Base-by-base conservation (phyloP, 1,140 invertebrate species). In the Heliothis virescens region DNA sequence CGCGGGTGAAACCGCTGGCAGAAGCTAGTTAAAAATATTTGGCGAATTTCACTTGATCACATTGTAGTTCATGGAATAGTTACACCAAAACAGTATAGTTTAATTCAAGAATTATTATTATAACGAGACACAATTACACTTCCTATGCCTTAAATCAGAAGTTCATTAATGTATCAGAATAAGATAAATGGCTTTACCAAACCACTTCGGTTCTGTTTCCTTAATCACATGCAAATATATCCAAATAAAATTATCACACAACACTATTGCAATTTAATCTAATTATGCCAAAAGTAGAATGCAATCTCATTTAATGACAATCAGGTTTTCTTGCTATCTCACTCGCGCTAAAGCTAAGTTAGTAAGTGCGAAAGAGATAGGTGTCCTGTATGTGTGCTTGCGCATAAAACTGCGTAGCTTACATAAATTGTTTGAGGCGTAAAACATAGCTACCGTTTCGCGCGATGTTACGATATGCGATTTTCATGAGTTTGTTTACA, bases 231-330 rank as follows among this genome's bases (percentile, higher is more conserved):
- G 59, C 48, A 77, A 50, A 52, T 55, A 60, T 16, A 65, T 15
- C 48, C 21, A 53, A 77, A 65, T 65, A 65, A 52, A 77, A 63
- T 77, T 63, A 77, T 29, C 60, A n/a, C 47, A 60, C 11, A 41
- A 52, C 48, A 12, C 50, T 72, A 65, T 52, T 63, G 74, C 34
- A 78, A 69, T 78, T 78, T 57, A 78, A 78, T 78, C 75, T 78
- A 78, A 78, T 69, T 78, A 78, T 69, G 52, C 63, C 63, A 69
- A 78, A 69, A 67, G 63, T 78, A 78, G 62, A 78, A 78, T 69
- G 62, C 47, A 78, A 69, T 47, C 75, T 78, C 52, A 78, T 78
- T 50, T 69, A 78, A 78, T 29, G 26, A 53, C 50, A 57, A 78
- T 78, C 75, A 48, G 60, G 60, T 76, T 65, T 60, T 65, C 3